phyloP scores from a whole-genome alignment of 2,113 vertebrate species.

The Felis catus region F.catus_Fca126_mat1.0 CM031420.1:128234501-128235000 shows the following conservation, averaged over 20 bases:
- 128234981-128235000: neutral
- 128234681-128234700: constrained; percentile 95
- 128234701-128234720: constrained; percentile 96
- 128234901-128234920: neutral
- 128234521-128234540: constrained; percentile 88
- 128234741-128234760: constrained; percentile 93
- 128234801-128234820: neutral
- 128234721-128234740: constrained; percentile 91
- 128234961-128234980: neutral
- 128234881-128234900: neutral
- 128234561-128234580: constrained; percentile 94
- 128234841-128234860: neutral
- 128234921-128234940: neutral
- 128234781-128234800: neutral
- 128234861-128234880: neutral
- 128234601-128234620: constrained; percentile 97
- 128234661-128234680: constrained; percentile 96
- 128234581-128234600: constrained; percentile 99
- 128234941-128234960: neutral
- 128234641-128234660: constrained; percentile 96
- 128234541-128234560: constrained; percentile 95
- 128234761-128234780: constrained; percentile 95
- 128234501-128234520: constrained; percentile 81
- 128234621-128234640: constrained; percentile 99
- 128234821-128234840: neutral